Evolutionary conservation across 2,888 invertebrate genomes (phyloP).

Genomic region (Acanthosepion esculentum): DNA sequence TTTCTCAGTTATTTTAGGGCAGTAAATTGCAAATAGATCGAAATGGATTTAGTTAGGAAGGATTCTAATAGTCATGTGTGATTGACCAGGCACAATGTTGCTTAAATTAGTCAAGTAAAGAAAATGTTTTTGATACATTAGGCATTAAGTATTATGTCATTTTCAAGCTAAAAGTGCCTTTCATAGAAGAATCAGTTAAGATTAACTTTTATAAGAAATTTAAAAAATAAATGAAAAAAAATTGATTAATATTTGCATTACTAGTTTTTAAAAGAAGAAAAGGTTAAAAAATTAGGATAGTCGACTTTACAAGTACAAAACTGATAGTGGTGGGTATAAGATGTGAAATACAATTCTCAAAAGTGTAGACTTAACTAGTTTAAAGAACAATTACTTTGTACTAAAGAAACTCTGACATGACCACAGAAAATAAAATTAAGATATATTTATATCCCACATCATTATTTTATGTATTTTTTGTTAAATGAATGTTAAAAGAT

Average conservation of each 20-base stretch:
- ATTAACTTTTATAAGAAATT: background rate
- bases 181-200: background rate
- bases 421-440: background rate
- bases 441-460: background rate
- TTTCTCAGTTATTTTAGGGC: background rate
- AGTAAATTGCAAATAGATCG: background rate
- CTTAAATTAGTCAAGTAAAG: slow-evolving; percentile 33
- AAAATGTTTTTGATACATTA: background rate
- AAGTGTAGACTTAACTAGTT: background rate
- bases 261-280: no score
- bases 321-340: no score
- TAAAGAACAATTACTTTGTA: background rate
- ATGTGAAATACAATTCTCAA: background rate
- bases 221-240: background rate
- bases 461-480: background rate
- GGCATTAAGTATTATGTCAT: background rate
- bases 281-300: no score
- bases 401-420: background rate
- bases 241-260: no score
- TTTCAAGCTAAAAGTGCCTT: background rate
- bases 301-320: no score
- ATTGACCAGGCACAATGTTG: background rate
- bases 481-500: background rate
- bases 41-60: background rate
- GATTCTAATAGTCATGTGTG: no score